These are phyloP conservation scores for Acleris laterana DNA, from an alignment of 2,888 invertebrate species.

Conservation along the genomic window DNA sequence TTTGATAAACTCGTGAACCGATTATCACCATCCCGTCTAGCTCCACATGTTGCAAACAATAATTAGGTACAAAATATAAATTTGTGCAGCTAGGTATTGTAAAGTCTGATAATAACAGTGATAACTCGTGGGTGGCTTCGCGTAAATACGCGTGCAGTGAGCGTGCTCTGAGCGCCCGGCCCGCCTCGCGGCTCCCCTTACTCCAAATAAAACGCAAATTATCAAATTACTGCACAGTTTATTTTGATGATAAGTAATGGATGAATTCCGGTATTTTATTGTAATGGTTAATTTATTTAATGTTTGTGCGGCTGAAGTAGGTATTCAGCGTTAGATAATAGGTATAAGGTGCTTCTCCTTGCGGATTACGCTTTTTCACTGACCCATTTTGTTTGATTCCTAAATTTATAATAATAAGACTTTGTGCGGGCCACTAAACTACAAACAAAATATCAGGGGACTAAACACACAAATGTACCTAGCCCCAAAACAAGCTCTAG, in stretches of 20 bases:
- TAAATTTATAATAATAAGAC: too few species aligned
- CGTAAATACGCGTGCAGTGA: too few species aligned
- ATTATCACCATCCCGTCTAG: constrained; percentile 46
- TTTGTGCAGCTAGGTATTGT: constrained; percentile 1
- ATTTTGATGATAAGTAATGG: constrained; percentile 45
- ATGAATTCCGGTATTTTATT: constrained; percentile 38
- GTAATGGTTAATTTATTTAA: constrained; percentile 43
- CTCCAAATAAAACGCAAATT: constrained; percentile 52
- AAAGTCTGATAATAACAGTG: constrained; percentile 8
- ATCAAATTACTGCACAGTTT: constrained; percentile 52
- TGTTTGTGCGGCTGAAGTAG: not conserved
- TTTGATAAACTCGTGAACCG: constrained; percentile 64
- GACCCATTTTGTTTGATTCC: too few species aligned
- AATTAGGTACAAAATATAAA: constrained; percentile 1
- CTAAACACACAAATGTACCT: too few species aligned
- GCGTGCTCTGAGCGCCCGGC: constrained; percentile 15
- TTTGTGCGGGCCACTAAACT: too few species aligned
- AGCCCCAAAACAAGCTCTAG: too few species aligned
- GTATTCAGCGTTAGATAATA: too few species aligned
- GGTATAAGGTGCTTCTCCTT: too few species aligned
- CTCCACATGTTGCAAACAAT: constrained; percentile 13
- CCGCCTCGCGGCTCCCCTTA: constrained; percentile 39
- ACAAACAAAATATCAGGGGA: too few species aligned
- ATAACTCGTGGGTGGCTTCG: constrained; percentile 20
- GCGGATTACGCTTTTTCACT: too few species aligned